phyloP scores from a whole-genome alignment of 2,113 vertebrate genomes.

The Micromys minutus region DNA sequence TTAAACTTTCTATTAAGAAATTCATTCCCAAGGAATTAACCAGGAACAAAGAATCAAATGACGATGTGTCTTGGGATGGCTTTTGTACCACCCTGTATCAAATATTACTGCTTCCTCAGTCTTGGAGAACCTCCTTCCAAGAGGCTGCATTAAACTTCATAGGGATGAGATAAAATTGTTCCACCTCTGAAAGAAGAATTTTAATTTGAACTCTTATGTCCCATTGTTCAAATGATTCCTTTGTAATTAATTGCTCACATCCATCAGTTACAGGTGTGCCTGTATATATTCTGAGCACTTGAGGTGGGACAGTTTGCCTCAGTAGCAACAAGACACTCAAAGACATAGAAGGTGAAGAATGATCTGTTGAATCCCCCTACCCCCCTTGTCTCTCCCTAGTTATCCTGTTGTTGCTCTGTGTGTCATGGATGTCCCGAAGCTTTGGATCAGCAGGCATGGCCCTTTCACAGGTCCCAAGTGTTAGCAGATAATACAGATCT shows the following conservation, averaged over 20 bases:
- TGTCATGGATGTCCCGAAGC: not conserved
- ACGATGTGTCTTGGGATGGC: not conserved
- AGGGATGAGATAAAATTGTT: not conserved
- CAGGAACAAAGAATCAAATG: not conserved
- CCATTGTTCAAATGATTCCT: not conserved
- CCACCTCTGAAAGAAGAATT: slow-evolving; percentile 29
- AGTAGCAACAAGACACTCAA: not conserved
- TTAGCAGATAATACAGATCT: too few relatives aligned
- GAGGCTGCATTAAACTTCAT: not conserved
- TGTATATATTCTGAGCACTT: not conserved
- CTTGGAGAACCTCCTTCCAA: not conserved
- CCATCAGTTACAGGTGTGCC: not conserved
- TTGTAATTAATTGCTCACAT: not conserved
- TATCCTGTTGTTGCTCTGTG: too few relatives aligned
- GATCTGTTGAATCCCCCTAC: not conserved
- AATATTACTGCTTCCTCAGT: not conserved
- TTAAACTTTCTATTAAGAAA: not conserved
- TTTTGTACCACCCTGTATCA: not conserved
- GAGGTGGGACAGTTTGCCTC: not conserved
- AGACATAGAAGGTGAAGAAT: not conserved
- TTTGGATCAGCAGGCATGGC: too few relatives aligned
- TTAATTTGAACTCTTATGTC: not conserved
- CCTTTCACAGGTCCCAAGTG: too few relatives aligned
- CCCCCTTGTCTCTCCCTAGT: too few relatives aligned
- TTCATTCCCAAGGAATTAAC: not conserved